Base-by-base conservation (phyloP, 1,140 invertebrate species). In the Melipona quadrifasciata region DNA sequence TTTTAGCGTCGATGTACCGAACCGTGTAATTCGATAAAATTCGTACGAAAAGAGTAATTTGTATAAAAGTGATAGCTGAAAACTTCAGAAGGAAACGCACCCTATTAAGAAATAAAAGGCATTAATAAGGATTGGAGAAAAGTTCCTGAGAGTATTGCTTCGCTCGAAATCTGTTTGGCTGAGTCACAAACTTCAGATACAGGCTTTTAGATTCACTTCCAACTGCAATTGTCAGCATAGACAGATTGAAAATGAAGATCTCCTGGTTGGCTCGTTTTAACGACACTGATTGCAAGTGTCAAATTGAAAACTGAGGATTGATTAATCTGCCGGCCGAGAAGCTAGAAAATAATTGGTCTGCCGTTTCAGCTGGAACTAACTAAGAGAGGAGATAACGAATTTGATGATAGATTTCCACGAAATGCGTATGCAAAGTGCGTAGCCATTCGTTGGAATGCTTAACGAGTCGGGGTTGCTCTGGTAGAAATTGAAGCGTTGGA, bases 401-500 rank as follows among this genome's bases (percentile, higher is more conserved):
- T 24, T 70, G 67, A 70, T 70, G 34, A 70, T 24, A 70, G 21
- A 24, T 39, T 39, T 39, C 21, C 67, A 24, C 21, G 34, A 34
- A 70, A 39, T 16, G 51, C 24, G 34, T 16, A 39, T 39, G 68
- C 68, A 71, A 51, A 39, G 24, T 51, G 8, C 14, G 68, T n/a
- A 47, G 8, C 39, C 39, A 24, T 71, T 51, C 68, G 12, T 47
- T 71, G n/a, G 68, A 71, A 71, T 71, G 68, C 68, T 47, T n/a
- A 71, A 47, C 39, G 39, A 71, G 68, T 71, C 47, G 34, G 0
- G 14, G 34, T n/a, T 71, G 39, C 68, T 51, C 68, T 16, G 39
- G 24, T 47, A 71, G 68, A 71, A 71, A 71, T 71, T 71, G 68
- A 71, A 71, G n/a, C 34, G 21, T 51, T 71, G 68, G 68, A 51